Conservation (phyloP, 2,113 vertebrate species). For the Ptilonorhynchus violaceus region DNA sequence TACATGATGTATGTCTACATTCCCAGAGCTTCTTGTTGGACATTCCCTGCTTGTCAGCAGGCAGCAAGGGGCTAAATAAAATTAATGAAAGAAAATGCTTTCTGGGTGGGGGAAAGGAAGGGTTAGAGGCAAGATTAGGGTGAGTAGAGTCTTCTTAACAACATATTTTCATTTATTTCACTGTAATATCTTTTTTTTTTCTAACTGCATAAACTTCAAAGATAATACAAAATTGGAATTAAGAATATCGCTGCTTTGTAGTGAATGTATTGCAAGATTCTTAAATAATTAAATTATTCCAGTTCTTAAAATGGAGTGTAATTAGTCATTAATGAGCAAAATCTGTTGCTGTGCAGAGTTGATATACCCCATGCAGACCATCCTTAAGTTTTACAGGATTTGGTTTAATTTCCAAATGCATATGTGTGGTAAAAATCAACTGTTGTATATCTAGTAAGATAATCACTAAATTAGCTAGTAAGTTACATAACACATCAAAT, state of each 20-base stretch:
- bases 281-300: slow-evolving; percentile 75
- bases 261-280: slow-evolving; percentile 59
- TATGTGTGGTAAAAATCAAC: slow-evolving; percentile 36
- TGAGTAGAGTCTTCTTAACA: slow-evolving; percentile 8
- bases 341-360: slow-evolving; percentile 50
- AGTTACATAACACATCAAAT: neutral
- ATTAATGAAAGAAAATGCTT: slow-evolving; percentile 18
- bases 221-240: slow-evolving; percentile 67
- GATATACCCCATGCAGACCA: neutral
- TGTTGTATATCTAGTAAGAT: slow-evolving; percentile 5
- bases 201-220: slow-evolving; percentile 66
- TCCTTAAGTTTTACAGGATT: slow-evolving; percentile 23
- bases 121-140: slow-evolving; percentile 5
- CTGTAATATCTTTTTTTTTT: slow-evolving; percentile 31
- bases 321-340: slow-evolving; percentile 73
- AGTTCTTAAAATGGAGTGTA: slow-evolving; percentile 68
- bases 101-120: neutral
- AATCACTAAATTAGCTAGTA: neutral
- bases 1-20: neutral
- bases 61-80: slow-evolving; percentile 25
- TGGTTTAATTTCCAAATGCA: neutral
- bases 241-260: slow-evolving; percentile 63
- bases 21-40: slow-evolving; percentile 1
- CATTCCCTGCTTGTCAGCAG: neutral
- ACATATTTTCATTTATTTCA: slow-evolving; percentile 60